Base-by-base conservation (phyloP, 2,888 invertebrate species). In the Xestoiulus laeticollis region DNA sequence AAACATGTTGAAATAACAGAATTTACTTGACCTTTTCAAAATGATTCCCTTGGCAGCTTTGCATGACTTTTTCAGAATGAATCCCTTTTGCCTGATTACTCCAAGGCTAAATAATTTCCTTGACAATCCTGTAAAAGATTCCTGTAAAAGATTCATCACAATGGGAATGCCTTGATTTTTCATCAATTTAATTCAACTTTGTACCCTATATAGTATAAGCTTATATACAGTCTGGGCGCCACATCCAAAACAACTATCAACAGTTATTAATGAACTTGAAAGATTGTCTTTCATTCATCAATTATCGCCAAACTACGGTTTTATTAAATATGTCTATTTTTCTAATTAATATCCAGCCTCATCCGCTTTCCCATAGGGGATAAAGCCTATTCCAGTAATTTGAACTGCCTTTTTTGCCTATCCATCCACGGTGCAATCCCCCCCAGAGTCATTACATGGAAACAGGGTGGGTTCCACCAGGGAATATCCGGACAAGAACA, bases 401-500 rank as follows among this genome's bases (percentile, higher is more conserved):
- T 26, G 68, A 26, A 68, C 26, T 14, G 48, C 48, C 38, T 38
- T 5, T 48, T 48, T 12, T 48, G 48, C 48, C 14, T 16, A 48
- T 68, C 26, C 48, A 48, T 68, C 26, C 68, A 26, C 26, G 26
- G 68, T 68, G 68, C 26, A 68, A 38, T 0, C 68, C 68, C 68
- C 26, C 68, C 12, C 59, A 3, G n/a, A n/a, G 53, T 68, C 68
- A 68, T 68, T 68, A 68, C 68, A n/a, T 12, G 8, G 14, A 68
- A 68, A 26, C 68, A 68, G 68, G 68, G 68, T 68, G 26, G 68
- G 26, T 26, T 68, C 26, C 68, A 26, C 68, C 10, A 14, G 68
- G 68, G 68, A 68, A 68, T 68, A 26, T 68, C 68, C 68, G 26
- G 68, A 26, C 68, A 68, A 26, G 68, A 68, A 68, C 68, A 68